A percentile compares a stretch with the other conserved stretches of the same genome.
Conservation (phyloP, 2,888 invertebrate species). For the Balanococcus diminutus region DNA sequence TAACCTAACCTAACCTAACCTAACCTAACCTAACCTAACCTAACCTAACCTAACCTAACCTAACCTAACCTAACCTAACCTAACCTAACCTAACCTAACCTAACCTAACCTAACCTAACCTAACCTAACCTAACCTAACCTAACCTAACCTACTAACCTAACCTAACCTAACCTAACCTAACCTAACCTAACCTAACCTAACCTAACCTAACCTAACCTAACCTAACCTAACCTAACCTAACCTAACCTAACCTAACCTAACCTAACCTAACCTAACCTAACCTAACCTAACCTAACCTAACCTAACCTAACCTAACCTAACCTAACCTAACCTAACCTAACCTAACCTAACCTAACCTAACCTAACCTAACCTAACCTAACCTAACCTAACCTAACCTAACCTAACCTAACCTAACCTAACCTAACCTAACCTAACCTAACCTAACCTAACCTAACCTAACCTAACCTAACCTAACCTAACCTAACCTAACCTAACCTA, state of each 20-base stretch:
- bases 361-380: too few species aligned
- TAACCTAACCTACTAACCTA: slow-evolving; percentile 57
- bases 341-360: too few species aligned
- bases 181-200: slow-evolving; percentile 54
- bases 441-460: too few species aligned
- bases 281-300: slow-evolving; percentile 56
- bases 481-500: too few species aligned
- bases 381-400: too few species aligned
- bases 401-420: too few species aligned
- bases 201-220: slow-evolving; percentile 54
- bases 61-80: slow-evolving; percentile 49
- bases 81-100: slow-evolving; percentile 52
- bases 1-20: slow-evolving; percentile 56
- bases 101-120: slow-evolving; percentile 54
- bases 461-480: too few species aligned
- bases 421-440: too few species aligned
- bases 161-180: slow-evolving; percentile 53
- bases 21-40: slow-evolving; percentile 56
- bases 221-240: slow-evolving; percentile 57
- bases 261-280: slow-evolving; percentile 57
- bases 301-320: too few species aligned
- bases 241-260: slow-evolving; percentile 58
- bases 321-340: too few species aligned
- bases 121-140: slow-evolving; percentile 56
- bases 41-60: slow-evolving; percentile 47